Base-by-base conservation (phyloP, 1,140 invertebrate species). In the Drosophila lini region DNA sequence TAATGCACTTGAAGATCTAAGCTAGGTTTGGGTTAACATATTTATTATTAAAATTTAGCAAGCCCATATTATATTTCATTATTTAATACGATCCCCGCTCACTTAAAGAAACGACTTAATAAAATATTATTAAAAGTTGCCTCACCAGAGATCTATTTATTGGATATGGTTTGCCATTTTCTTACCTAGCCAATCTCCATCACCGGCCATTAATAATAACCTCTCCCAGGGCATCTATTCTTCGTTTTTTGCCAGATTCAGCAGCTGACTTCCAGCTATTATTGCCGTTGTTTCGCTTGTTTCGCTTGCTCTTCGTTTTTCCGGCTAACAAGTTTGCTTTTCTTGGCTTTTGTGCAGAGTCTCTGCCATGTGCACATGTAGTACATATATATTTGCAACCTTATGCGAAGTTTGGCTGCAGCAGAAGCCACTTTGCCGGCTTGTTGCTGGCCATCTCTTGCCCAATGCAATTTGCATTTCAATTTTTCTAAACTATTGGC, bases 401-500 rank as follows among this genome's bases (percentile, higher is more conserved):
- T 38, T 19, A 57, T 55, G 47, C 58, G 44, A 53, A 47, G 69
- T 74, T 74, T 76, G 65, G 38, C 55, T 41, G 36, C 41, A 22
- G 65, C 61, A 48, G 55, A 65, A 70, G 53, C 73, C 41, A 56
- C 40, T 38, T 38, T 34, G 64, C 64, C 59, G 36, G 50, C 65
- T 41, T 45, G 44, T 55, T 53, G 69, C 52, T 36, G 44, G 58
- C 44, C 45, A 69, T 69, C 47, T 75, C 67, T 80, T 84, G 77
- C 64, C 74, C 52, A 80, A 81, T 85, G 59, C 63, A 71, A 80
- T 88, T 80, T 80, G 83, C 83, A 82, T 83, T 83, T 89, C 68
- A 80, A 88, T 83, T 78, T 88, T 88, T 88, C 83, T 89, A 74
- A 88, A 89, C 76, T 89, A 88, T 88, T 88, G 83, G 67, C 73